Percentiles rank a stretch among this genome's conserved stretches.
Evolutionary conservation across 1,140 invertebrate genomes (phyloP).

Genomic region (Pogonomyrmex barbatus): DNA sequence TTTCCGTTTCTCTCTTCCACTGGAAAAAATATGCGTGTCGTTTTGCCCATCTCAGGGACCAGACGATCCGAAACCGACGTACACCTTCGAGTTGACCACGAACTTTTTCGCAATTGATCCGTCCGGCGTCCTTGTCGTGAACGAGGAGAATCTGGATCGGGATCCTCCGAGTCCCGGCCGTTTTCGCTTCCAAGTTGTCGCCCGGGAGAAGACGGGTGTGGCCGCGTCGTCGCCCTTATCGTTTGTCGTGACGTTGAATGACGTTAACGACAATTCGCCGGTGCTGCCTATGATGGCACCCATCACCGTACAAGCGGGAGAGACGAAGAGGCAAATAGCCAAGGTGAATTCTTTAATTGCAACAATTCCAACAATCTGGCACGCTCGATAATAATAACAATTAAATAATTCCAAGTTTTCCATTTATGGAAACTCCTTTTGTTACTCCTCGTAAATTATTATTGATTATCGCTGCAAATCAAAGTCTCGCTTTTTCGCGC

Average conservation of each 20-base stretch:
- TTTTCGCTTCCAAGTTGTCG: constrained; percentile 94
- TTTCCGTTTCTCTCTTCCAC: not conserved
- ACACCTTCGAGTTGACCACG: constrained; percentile 94
- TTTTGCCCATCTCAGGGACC: constrained; percentile 84
- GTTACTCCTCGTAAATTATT: not conserved
- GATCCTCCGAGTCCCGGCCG: constrained; percentile 94
- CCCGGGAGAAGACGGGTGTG: constrained; percentile 91
- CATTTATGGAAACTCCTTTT: not conserved
- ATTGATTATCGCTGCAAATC: not conserved
- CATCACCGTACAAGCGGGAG: constrained; percentile 93
- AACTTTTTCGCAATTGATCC: constrained; percentile 93
- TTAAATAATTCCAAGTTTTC: not conserved
- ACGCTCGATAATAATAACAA: not conserved
- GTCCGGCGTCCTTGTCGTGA: constrained; percentile 91
- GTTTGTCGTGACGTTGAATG: constrained; percentile 91
- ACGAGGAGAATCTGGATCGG: constrained; percentile 93
- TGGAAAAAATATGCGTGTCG: not conserved
- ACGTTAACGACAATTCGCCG: constrained; percentile 95
- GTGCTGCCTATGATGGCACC: constrained; percentile 91
- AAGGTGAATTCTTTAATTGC: constrained; percentile 85
- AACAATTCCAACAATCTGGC: not conserved
- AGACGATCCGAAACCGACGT: constrained; percentile 91
- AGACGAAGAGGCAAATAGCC: constrained; percentile 91
- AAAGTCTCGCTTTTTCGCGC: not conserved
- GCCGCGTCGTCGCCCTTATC: constrained; percentile 93